A percentile compares a stretch with the other conserved stretches of the same genome.
Conservation (phyloP, 2,797 vertebrate species). For the Chrosomus eos region DNA sequence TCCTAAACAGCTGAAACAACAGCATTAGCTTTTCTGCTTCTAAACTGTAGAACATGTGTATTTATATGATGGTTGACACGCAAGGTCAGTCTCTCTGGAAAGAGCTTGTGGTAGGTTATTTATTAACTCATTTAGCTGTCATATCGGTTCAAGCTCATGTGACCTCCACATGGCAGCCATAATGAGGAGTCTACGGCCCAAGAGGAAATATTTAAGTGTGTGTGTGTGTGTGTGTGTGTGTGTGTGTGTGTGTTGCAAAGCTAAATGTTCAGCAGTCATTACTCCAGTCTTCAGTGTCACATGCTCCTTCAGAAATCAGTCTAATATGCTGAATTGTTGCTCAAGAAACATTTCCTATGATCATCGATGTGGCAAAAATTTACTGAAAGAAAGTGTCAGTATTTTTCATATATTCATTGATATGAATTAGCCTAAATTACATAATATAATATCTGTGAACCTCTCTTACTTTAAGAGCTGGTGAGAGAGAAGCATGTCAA, state of each 20-base stretch:
- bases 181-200: neutral
- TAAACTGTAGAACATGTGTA: neutral
- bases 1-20: neutral
- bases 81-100: neutral
- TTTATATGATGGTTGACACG: neutral
- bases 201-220: neutral
- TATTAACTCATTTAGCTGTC: neutral
- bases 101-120: neutral
- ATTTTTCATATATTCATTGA: neutral
- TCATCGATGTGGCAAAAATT: neutral
- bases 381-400: neutral
- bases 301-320: neutral
- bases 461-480: neutral
- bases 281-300: neutral
- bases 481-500: neutral
- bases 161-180: neutral
- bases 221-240: too few species aligned
- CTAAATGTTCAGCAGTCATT: neutral
- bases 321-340: neutral
- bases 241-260: neutral
- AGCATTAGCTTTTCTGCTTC: neutral
- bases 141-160: neutral
- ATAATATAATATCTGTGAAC: neutral
- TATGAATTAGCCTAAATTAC: neutral
- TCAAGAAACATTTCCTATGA: neutral